Percentiles rank a stretch among this genome's conserved stretches.
These are phyloP conservation scores for Drosophila grimshawi DNA, from an alignment of 1,140 invertebrate species.

Conservation along the genomic window DNA sequence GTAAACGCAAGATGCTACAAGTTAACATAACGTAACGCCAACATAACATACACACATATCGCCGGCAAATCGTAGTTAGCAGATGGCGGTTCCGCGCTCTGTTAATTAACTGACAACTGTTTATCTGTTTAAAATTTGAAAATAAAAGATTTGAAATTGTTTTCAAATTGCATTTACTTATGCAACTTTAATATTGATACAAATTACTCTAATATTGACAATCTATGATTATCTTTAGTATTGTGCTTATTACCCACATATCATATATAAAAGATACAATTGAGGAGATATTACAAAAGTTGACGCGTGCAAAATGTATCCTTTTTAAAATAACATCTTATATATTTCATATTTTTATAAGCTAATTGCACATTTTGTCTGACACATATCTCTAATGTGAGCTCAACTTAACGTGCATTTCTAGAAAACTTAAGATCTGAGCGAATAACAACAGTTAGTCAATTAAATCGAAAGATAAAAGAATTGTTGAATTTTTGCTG, in stretches of 20 bases:
- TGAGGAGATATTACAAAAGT: neutral
- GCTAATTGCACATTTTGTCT: conserved; percentile 6
- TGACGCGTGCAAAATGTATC: neutral
- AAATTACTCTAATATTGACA: conserved; percentile 13
- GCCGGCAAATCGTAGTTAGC: neutral
- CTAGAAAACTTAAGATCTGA: neutral
- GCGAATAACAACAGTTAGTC: conserved; percentile 1
- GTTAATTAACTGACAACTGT: neutral
- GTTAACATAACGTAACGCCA: neutral
- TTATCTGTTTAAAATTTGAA: neutral
- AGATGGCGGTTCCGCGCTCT: neutral
- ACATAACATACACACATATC: neutral
- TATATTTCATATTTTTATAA: neutral
- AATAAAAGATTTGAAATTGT: neutral
- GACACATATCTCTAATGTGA: neutral
- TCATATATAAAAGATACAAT: neutral
- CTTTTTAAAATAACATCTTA: conserved; percentile 3
- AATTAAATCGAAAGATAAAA: too few species aligned
- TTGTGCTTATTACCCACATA: conserved; percentile 2
- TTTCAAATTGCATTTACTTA: conserved; percentile 2
- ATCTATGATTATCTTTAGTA: neutral
- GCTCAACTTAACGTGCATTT: neutral
- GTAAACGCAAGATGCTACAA: conserved; percentile 22
- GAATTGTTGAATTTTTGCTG: conserved; percentile 4
- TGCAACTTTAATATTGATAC: conserved; percentile 3